Base-by-base conservation (phyloP, 2,797 vertebrate species). In the Erethizon dorsatum region DNA sequence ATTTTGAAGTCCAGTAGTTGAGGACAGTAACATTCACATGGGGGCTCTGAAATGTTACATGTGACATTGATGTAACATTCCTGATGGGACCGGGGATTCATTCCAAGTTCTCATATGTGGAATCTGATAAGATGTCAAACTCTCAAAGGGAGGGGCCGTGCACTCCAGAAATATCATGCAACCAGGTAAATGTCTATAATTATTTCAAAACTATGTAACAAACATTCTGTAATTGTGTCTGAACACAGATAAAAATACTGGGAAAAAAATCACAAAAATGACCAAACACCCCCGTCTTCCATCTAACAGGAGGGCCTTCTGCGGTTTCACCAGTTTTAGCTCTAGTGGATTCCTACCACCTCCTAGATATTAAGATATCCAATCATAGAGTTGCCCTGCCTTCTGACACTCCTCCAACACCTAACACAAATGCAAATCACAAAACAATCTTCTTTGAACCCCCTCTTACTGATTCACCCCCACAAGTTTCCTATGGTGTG, bases 281-380 rank as follows among this genome's bases (percentile, higher is more conserved):
- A n/a, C 24, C 63, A 80, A 93, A 73, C n/a, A 33, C 31, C 54
- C 13, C 22, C 8, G 12, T 87, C 33, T 90, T 5, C 31, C 71
- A 82, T 8, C 57, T 69, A 88, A 86, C 50, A 57, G 8, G 41
- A 77, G 2, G 15, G 26, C 33, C 20, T 83, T 12, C 33, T 96
- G 57, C 41, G 75, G 22, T 80, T 87, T 89, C 95, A 78, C 14
- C 52, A 45, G 17, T 22, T 90, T 87, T 91, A 59, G 57, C 77
- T 90, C 33, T 11, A 50, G 69, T 93, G 10, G 15, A 79, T 90
- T 91, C 47, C n/a, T 69, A 5, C 63, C 8, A 50, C 11, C 20
- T 86, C 67, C 5, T 31, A 79, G 83, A 75, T 88, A 83, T 50
- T 50, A 93, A 88, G 18, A 54, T 65, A 77, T 26, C 9, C 59